A percentile compares a stretch with the other conserved stretches of the same genome.
Evolutionary conservation across 2,113 vertebrate species (phyloP).

Genomic region (Rhynchopsitta pachyrhyncha): DNA sequence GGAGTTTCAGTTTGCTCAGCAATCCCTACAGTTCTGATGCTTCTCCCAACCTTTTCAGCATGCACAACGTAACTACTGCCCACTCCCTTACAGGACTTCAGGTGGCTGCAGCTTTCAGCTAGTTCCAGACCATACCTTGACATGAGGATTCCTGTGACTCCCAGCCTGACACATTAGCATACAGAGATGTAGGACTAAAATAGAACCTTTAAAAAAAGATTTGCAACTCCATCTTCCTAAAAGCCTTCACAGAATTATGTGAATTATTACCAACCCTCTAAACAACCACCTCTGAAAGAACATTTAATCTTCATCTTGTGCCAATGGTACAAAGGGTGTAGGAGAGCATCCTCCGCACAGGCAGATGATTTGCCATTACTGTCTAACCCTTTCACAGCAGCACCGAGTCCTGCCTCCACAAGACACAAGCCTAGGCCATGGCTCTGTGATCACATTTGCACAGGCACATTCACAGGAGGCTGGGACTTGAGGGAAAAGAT

Average conservation of each 20-base stretch:
- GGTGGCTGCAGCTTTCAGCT: not conserved
- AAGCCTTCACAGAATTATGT: not conserved
- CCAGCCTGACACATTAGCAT: fast-evolving
- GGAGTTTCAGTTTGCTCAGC: not conserved
- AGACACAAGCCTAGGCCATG: not conserved
- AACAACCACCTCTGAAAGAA: not conserved
- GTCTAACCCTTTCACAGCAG: not conserved
- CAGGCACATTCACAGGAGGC: not conserved
- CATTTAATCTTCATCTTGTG: not conserved
- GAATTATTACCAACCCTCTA: not conserved
- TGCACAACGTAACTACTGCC: fast-evolving
- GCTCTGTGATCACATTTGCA: not conserved
- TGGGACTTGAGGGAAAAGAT: not conserved
- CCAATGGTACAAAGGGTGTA: not conserved
- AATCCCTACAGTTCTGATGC: not conserved
- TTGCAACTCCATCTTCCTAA: not conserved
- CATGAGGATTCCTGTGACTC: fast-evolving
- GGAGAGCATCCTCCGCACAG: not conserved
- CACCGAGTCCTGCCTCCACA: not conserved
- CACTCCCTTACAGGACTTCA: not conserved
- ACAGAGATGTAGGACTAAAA: not conserved
- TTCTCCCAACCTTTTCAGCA: not conserved
- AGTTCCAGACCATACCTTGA: not conserved
- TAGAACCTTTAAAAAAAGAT: not conserved
- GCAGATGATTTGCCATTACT: not conserved